Base-by-base conservation (phyloP, 2,888 invertebrate species). In the Campoplex capitator region DNA sequence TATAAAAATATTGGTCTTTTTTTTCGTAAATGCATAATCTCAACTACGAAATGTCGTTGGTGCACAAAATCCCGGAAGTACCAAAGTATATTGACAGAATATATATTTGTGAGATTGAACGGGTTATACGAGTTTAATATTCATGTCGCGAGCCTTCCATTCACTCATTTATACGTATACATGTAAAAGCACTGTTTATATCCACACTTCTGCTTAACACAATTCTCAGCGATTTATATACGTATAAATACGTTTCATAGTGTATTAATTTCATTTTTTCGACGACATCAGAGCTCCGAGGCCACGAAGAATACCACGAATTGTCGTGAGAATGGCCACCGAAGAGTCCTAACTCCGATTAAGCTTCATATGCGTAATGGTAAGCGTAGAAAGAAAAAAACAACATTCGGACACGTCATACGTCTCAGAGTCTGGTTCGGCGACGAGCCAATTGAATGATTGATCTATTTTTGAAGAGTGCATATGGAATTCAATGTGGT, bases 371-470 rank as follows among this genome's bases (percentile, higher is more conserved):
- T 65, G 65, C 54, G 35, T 67, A 68, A 58, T 68, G 38, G 48
- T 68, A 16, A 32, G 32, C 28, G 28, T 68, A n/a, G 6, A 51
- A 71, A 58, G 6, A 48, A 58, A 78, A 32, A 23, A 75, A 56
- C 38, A 67, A 7, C 42, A 67, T n/a, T 6, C 1, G n/a, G 16
- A 62, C 11, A 45, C 80, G 71, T 65, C 54, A 51, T 68, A 9
- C 28, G 35, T 32, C 51, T 67, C 62, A 48, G 71, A 73, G 13
- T 62, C 18, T 18, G 16, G 62, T 65, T 71, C 51, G 58, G 32
- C 56, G 58, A 38, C 45, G 38, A 42, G 16, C 13, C 76, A 76
- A 84, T 84, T 84, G 84, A 38, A 83, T 70, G 67, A 85, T 82
- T 78, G 83, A 78, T 58, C 51, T 58, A 68, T 77, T 83, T 70